Base-by-base conservation (phyloP, 1,140 invertebrate genomes). In the Brachionus rubens region DNA sequence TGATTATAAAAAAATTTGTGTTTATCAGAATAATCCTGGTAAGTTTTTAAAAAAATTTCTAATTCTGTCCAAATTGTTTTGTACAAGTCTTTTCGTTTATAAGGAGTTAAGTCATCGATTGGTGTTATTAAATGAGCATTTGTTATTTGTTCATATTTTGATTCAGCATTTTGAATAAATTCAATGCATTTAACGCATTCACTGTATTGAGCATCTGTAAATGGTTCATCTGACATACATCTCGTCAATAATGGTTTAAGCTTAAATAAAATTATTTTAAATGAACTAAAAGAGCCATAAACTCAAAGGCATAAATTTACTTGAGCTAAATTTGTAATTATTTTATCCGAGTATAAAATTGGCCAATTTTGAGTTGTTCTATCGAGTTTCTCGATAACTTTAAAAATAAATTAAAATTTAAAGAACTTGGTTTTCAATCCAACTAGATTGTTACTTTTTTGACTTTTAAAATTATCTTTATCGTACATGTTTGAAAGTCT, bases 341-440 rank as follows among this genome's bases (percentile, higher is more conserved):
- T 88, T 0, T 93, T 95, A 3, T 91, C 90, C 14, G 91, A 91
- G 54, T 94, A 92, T 5, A 92, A 94, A 56, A 96, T 87, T 0
- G 95, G 94, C 91, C 93, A 98, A 83, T 93, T 94, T 56, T 90
- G 89, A 0, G 93, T 94, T 77, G 91, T 88, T 30, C 92, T 86
- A 52, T 90, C 89, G 0, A 96, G 80, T 54, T 89, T 86, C 3
- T 88, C 85, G 77, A 90, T 88, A 72, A 92, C 89, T 82, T 50
- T 26, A 70, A 16, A 19, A 46, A 59, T 28, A 54, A 54, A 54
- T 14, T 54, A 50, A 21, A 12, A 2, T 50, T n/a, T 21, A n/a
- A 47, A 50, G 12, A 50, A 50, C 7, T 19, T 7, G 19, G 19
- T 48, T 30, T 46, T 21, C 4, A 10, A 54, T 72, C 14, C 62